Evolutionary conservation across 2,888 invertebrate genomes (phyloP).

Genomic region (Tetranychus piercei): DNA sequence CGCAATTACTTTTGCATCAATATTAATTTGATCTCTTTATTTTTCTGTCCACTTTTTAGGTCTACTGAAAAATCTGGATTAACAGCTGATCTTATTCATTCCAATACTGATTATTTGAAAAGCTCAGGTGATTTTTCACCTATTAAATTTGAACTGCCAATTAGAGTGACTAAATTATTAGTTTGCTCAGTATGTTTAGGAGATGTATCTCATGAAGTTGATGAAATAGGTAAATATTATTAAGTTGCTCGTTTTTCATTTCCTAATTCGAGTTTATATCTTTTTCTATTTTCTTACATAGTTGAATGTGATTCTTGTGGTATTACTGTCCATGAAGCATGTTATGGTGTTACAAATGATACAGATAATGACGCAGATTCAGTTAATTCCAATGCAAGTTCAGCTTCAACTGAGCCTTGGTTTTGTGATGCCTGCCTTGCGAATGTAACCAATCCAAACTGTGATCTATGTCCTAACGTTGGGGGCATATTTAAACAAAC

Average conservation of each 20-base stretch:
- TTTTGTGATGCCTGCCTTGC: constrained; percentile 96
- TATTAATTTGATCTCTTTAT: no score
- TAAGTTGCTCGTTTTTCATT: not conserved
- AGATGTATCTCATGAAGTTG: constrained; percentile 43
- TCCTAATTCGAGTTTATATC: not conserved
- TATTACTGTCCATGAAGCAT: constrained; percentile 87
- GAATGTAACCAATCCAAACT: constrained; percentile 60
- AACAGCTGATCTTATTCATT: not conserved
- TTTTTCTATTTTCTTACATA: not conserved
- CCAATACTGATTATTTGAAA: not conserved
- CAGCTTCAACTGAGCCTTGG: constrained; percentile 94
- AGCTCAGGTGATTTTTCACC: not conserved
- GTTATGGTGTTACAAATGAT: constrained; percentile 55
- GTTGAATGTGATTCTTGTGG: constrained; percentile 94
- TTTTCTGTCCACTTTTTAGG: not conserved
- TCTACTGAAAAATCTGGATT: not conserved
- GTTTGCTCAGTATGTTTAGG: constrained; percentile 85
- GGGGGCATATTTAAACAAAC: constrained; percentile 77
- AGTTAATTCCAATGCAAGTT: constrained; percentile 75
- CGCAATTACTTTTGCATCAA: not conserved
- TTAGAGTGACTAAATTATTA: constrained; percentile 38
- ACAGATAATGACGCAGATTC: constrained; percentile 57
- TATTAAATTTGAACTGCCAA: constrained; percentile 8
- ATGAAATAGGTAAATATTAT: constrained; percentile 48
- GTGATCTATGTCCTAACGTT: constrained; percentile 85